Evolutionary conservation across 2,888 invertebrate genomes (phyloP).

Genomic region (Ochlodes sylvanus): DNA sequence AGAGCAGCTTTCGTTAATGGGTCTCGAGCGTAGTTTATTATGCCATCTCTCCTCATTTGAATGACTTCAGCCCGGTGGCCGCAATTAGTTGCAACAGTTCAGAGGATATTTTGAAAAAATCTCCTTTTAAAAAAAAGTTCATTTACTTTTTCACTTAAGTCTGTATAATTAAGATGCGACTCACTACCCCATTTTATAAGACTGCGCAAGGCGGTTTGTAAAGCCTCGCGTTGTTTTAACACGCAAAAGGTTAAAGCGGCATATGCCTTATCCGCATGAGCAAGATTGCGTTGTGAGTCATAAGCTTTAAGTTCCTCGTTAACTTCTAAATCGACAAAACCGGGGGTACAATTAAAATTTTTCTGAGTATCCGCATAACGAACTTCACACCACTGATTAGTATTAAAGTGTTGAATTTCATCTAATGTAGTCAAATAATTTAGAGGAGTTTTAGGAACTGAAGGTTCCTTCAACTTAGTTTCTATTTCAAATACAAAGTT

Average conservation of each 20-base stretch:
- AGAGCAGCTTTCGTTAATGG: constrained; percentile 8
- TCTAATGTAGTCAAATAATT: background rate
- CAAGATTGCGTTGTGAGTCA: constrained; percentile 39
- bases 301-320: constrained; percentile 43
- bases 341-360: constrained; percentile 38
- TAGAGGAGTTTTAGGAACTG: constrained; percentile 4
- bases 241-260: constrained; percentile 44
- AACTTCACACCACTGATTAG: constrained; percentile 36
- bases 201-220: constrained; percentile 39
- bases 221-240: constrained; percentile 43
- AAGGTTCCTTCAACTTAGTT: constrained; percentile 13
- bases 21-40: background rate
- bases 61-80: constrained; percentile 19
- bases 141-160: background rate
- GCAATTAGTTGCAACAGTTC: constrained; percentile 20
- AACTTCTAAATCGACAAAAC: constrained; percentile 32
- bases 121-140: constrained; percentile 8
- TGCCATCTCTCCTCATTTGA: constrained; percentile 16
- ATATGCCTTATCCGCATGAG: constrained; percentile 43
- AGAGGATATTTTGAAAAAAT: constrained; percentile 6
- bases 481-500: constrained; percentile 7
- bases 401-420: constrained; percentile 23
- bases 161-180: background rate
- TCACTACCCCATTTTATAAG: constrained; percentile 26
- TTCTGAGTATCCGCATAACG: constrained; percentile 41